Conservation (phyloP, 2,797 vertebrate genomes). For the Austrolebias charrua region DNA sequence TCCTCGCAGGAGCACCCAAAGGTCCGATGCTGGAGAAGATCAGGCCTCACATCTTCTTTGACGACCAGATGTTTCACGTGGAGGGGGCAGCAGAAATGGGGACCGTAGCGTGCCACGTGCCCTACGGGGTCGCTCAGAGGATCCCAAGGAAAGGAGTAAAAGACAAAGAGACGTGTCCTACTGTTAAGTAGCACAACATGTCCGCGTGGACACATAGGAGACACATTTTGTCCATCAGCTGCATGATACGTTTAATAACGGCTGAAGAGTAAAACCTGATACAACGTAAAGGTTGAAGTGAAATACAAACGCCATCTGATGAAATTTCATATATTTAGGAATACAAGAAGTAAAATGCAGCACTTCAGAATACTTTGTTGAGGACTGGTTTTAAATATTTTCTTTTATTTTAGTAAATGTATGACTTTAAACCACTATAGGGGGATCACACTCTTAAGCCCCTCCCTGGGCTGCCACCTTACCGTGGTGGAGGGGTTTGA, state of each 20-base stretch:
- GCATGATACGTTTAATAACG: neutral
- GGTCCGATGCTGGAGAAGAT: slow-evolving; percentile 94
- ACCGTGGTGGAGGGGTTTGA: no score
- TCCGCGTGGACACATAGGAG: neutral
- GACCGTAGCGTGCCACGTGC: slow-evolving; percentile 90
- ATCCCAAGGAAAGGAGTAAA: slow-evolving; percentile 45
- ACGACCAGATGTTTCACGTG: slow-evolving; percentile 95
- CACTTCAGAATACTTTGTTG: neutral
- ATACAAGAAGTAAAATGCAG: no score
- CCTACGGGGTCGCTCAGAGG: slow-evolving; percentile 82
- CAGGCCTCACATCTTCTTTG: slow-evolving; percentile 92
- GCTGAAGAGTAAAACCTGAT: neutral
- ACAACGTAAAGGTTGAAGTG: no score
- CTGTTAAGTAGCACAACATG: slow-evolving; percentile 33
- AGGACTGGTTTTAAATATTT: neutral
- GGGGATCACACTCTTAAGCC: no score
- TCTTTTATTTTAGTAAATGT: neutral
- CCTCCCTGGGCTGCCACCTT: no score
- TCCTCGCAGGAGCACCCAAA: slow-evolving; percentile 93
- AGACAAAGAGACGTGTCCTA: slow-evolving; percentile 36
- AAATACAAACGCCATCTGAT: neutral
- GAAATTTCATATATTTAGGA: slow-evolving; percentile 5
- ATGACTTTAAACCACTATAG: no score
- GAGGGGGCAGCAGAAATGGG: slow-evolving; percentile 90
- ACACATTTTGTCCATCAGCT: slow-evolving; percentile 4